A percentile compares a stretch with the other conserved stretches of the same genome.
Evolutionary conservation across 2,888 invertebrate species (phyloP).

Genomic region (Alloscopus bannaensis): DNA sequence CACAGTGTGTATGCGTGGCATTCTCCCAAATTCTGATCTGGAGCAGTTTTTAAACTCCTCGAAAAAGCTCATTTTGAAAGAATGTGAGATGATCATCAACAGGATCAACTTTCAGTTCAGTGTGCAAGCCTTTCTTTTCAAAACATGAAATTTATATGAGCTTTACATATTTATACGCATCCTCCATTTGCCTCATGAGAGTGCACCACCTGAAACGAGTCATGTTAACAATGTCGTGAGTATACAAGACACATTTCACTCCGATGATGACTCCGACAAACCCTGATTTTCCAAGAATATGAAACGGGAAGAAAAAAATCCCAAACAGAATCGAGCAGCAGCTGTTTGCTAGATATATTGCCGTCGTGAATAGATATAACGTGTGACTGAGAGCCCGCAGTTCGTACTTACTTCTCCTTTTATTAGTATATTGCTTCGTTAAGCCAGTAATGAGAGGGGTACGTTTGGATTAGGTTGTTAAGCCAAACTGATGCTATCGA

Average conservation of each 20-base stretch:
- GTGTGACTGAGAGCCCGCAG: not conserved
- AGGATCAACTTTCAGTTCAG: no score
- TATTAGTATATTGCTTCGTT: slow-evolving; percentile 41
- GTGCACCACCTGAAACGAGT: slow-evolving; percentile 14
- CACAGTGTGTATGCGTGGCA: no score
- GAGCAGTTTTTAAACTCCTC: no score
- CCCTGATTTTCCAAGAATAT: no score
- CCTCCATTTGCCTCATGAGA: not conserved
- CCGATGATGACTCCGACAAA: slow-evolving; percentile 16
- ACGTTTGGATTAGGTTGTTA: slow-evolving; percentile 55
- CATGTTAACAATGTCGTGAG: slow-evolving; percentile 18
- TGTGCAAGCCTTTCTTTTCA: no score
- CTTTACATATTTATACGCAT: not conserved
- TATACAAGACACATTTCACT: slow-evolving; percentile 27
- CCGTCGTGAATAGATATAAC: not conserved
- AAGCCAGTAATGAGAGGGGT: slow-evolving; percentile 54
- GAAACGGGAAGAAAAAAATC: not conserved
- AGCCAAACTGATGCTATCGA: slow-evolving; percentile 52
- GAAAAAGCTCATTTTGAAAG: no score
- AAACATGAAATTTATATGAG: no score
- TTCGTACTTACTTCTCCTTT: not conserved
- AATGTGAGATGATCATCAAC: no score
- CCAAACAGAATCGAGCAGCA: slow-evolving; percentile 20
- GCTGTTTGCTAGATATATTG: no score
- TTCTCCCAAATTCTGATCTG: no score